Base-by-base conservation (phyloP, 2,888 invertebrate genomes). In the Abscondita cerata region DNA sequence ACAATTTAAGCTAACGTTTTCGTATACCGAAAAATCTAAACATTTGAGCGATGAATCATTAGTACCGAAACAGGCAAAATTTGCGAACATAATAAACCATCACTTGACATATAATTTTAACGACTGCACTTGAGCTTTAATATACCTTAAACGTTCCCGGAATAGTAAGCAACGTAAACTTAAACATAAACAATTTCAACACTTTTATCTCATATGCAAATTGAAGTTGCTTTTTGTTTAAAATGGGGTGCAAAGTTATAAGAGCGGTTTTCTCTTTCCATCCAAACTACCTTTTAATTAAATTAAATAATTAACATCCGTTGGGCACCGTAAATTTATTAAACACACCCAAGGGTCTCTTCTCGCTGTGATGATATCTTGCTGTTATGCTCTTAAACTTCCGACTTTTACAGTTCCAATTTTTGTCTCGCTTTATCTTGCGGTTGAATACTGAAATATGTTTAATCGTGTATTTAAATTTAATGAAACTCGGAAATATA, bases 271-370 rank as follows among this genome's bases (percentile, higher is more conserved):
- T 63, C 65, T 64, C 64, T 67, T 66, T 62, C 56, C 59, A 59
- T 61, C 66, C 63, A 64, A 69, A 72, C 69, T 72, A 73, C 74
- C 73, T 71, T 73, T 73, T 74, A 74, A 76, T 76, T 74, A 76
- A 76, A 76, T 76, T 75, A 76, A 76, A 76, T 76, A 76, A 77
- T 77, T 77, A 75, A 75, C 75, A 72, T 74, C 71, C 72, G 70
- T 63, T 65, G 71, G 71, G 71, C 64, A 70, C 62, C 52, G 66
- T 72, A 70, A 74, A 74, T 73, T 74, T 73, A 72, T 72, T 71
- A 73, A 73, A 68, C 56, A 66, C 70, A 65, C 73, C 69, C 71
- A 25, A 50, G 72, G 68, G 71, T 54, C 54, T 51, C 57, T 59
- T 60, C 56, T 36, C 31, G 54, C 51, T 51, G 61, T 57, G 68